Evolutionary conservation across 1,140 invertebrate genomes (phyloP).

Genomic region (Drosophila biarmipes): DNA sequence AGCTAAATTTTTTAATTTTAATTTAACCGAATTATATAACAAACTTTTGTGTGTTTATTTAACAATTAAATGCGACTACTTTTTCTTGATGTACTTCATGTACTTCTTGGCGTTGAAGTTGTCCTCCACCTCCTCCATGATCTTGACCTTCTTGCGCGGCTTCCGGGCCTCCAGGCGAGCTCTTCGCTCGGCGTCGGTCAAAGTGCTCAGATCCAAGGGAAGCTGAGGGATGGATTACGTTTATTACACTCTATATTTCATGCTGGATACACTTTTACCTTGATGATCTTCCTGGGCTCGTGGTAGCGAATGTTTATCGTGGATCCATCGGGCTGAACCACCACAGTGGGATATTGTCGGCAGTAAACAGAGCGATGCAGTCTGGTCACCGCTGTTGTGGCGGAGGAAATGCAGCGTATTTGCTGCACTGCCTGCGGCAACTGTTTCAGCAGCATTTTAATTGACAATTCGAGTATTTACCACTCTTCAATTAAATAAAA

Average conservation of each 20-base stretch:
- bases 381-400: conserved; percentile 88
- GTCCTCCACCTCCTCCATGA: conserved; percentile 91
- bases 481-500: neutral
- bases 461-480: conserved; percentile 5
- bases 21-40: conserved; percentile 35
- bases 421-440: conserved; percentile 53
- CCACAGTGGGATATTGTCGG: conserved; percentile 90
- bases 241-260: neutral
- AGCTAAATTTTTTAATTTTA: neutral
- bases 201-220: conserved; percentile 89
- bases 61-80: conserved; percentile 35
- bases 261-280: conserved; percentile 85
- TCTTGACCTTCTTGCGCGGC: conserved; percentile 90
- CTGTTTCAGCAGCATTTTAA: conserved; percentile 56
- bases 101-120: conserved; percentile 92
- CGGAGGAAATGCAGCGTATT: conserved; percentile 65
- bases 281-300: conserved; percentile 93
- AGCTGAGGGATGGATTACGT: conserved; percentile 86
- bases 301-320: conserved; percentile 92
- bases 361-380: conserved; percentile 89
- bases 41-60: conserved; percentile 25
- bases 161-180: conserved; percentile 88
- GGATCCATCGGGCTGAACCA: conserved; percentile 93
- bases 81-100: conserved; percentile 89
- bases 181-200: conserved; percentile 90